Base-by-base conservation (phyloP, 2,888 invertebrate genomes). In the Mechanitis mazaeus region DNA sequence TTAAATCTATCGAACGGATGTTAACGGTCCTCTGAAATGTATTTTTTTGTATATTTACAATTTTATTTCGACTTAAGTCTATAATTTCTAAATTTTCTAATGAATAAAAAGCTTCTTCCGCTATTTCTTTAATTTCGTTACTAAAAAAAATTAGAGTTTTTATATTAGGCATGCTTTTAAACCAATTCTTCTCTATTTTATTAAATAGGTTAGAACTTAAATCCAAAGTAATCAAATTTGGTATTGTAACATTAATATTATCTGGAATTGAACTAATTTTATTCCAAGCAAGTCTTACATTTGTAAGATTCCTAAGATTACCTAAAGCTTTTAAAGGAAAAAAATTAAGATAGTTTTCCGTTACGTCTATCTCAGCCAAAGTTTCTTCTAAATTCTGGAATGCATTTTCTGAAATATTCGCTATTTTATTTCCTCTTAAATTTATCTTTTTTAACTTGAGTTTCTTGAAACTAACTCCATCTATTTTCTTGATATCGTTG, bases 61-160 rank as follows among this genome's bases (percentile, higher is more conserved):
- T 95, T 83, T 95, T 95, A 83, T 97, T 98, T 81, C 95, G 94
- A 76, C 96, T 96, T 75, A 98, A 92, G 81, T 97, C 96, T 67
- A 97, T 90, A 9, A 95, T 94, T 86, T 96, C 95, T 60, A 98
- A 87, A 72, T 94, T 92, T 59, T 88, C 91, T 66, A 97, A 87
- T 6, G 93, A 93, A 68, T 92, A 87, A 82, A 98, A 97, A 12
- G 95, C 94, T 75, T 94, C 93, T 71, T 94, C 93, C 68, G 95
- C 94, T 46, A 97, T 93, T 62, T 91, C 87, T 74, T 94, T 94
- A 58, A 98, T 94, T 60, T 94, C 93, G 80, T 97, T 97, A 77
- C 95, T 95, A 83, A 96, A 96, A 69, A 97, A 91, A 4, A 96
- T 95, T 60, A 97, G 89, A 0, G 94, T 95, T 75, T 94, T 93